Conservation (phyloP, 2,888 invertebrate species). For the Mongoloraphidia duomilia region DNA sequence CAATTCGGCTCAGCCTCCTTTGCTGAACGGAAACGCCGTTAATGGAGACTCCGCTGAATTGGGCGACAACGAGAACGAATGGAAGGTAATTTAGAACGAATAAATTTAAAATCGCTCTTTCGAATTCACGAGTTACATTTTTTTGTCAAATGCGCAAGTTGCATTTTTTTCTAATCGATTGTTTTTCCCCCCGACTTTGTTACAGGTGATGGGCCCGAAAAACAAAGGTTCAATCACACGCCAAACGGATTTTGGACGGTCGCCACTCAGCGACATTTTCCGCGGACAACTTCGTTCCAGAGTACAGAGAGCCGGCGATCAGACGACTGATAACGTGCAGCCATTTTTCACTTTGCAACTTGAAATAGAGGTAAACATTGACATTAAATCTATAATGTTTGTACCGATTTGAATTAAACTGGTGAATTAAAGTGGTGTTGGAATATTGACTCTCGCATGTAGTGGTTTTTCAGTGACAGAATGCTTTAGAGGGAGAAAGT, state of each 20-base stretch:
- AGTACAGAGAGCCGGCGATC: conserved; percentile 56
- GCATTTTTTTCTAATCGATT: conserved; percentile 4
- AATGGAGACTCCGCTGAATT: conserved; percentile 31
- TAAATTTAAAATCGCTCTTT: background rate
- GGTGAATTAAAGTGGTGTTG: too few relatives aligned
- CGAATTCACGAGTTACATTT: background rate
- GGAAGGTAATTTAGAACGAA: conserved; percentile 39
- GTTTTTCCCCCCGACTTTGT: conserved; percentile 6
- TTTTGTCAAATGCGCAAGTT: background rate
- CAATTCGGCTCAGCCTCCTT: conserved; percentile 17
- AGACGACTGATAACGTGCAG: conserved; percentile 81
- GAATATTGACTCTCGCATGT: too few relatives aligned
- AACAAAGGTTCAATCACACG: conserved; percentile 82
- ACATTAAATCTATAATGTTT: background rate
- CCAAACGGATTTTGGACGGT: conserved; percentile 64
- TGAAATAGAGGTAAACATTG: conserved; percentile 71
- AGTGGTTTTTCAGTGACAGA: too few relatives aligned
- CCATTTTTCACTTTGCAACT: conserved; percentile 92
- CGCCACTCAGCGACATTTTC: conserved; percentile 87
- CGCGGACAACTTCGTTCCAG: conserved; percentile 80
- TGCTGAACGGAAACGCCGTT: conserved; percentile 15
- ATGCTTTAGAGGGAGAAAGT: too few relatives aligned
- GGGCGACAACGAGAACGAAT: conserved; percentile 43
- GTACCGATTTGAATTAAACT: too few relatives aligned
- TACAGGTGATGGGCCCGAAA: conserved; percentile 67